phyloP scores from a whole-genome alignment of 1,140 invertebrate species.

The Drosophila repletoides region DNA sequence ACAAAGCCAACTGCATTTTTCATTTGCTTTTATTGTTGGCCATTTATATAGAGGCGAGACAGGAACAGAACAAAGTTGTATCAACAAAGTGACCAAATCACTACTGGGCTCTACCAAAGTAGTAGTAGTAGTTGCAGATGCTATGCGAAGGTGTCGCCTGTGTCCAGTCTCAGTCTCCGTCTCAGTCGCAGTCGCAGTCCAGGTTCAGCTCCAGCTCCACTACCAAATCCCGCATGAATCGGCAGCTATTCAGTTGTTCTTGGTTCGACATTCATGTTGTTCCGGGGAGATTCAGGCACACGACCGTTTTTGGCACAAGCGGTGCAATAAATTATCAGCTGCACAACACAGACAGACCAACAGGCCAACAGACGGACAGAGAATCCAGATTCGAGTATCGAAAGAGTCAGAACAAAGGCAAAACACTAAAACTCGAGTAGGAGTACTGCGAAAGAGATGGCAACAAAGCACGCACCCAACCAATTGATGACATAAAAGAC shows the following conservation, averaged over 20 bases:
- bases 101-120: slow-evolving; percentile 60
- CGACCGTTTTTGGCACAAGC: slow-evolving; percentile 66
- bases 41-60: slow-evolving; percentile 3
- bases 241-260: slow-evolving; percentile 23
- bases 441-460: slow-evolving; percentile 43
- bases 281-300: slow-evolving; percentile 24
- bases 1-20: slow-evolving; percentile 69
- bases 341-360: slow-evolving; percentile 28
- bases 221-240: slow-evolving; percentile 18
- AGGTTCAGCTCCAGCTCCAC: too few species aligned
- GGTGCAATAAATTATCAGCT: slow-evolving; percentile 74
- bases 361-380: slow-evolving; percentile 8
- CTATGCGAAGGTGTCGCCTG: slow-evolving; percentile 4
- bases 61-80: slow-evolving; percentile 65
- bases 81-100: slow-evolving; percentile 71
- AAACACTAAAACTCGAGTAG: slow-evolving; percentile 53
- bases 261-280: slow-evolving; percentile 16
- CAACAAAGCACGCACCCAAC: slow-evolving; percentile 64
- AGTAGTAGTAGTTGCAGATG: slow-evolving; percentile 44
- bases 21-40: slow-evolving; percentile 66
- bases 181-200: too few species aligned
- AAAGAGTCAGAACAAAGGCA: slow-evolving; percentile 64
- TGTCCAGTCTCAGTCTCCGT: too few species aligned
- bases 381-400: too few species aligned
- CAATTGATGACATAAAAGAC: slow-evolving; percentile 72